Conservation (phyloP, 1,140 invertebrate species). For the Polypedilum vanderplanki region DNA sequence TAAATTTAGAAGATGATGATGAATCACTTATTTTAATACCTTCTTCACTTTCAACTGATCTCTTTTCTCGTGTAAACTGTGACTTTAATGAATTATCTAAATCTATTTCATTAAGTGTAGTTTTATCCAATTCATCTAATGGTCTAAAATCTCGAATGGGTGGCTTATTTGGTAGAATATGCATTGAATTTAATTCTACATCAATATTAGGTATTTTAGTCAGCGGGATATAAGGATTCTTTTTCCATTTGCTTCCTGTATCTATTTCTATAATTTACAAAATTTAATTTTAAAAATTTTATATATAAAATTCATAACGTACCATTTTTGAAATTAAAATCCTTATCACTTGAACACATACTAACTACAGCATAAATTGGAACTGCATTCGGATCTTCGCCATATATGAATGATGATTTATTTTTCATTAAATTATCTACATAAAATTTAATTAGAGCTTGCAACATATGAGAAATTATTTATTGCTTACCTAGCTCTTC, state of each 20-base stretch:
- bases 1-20: background rate
- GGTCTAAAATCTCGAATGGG: background rate
- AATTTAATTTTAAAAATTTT: background rate
- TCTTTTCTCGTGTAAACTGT: background rate
- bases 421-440: slow-evolving; percentile 48
- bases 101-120: background rate
- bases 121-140: background rate
- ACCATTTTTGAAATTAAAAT: slow-evolving; percentile 18
- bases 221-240: background rate
- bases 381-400: slow-evolving; percentile 51
- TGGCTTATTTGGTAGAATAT: background rate
- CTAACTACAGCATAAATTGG: slow-evolving; percentile 55
- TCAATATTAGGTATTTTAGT: background rate
- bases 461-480: background rate
- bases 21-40: background rate
- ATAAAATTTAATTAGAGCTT: slow-evolving; percentile 12
- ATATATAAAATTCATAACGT: background rate
- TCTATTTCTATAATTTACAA: background rate
- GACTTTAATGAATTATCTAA: background rate
- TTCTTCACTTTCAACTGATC: background rate
- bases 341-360: slow-evolving; percentile 37
- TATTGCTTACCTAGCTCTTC: slow-evolving; percentile 45
- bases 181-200: background rate
- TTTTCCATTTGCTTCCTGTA: background rate
- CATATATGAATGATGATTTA: slow-evolving; percentile 52